phyloP scores from a whole-genome alignment of 2,797 vertebrate genomes.

The Hydrophis major region DNA sequence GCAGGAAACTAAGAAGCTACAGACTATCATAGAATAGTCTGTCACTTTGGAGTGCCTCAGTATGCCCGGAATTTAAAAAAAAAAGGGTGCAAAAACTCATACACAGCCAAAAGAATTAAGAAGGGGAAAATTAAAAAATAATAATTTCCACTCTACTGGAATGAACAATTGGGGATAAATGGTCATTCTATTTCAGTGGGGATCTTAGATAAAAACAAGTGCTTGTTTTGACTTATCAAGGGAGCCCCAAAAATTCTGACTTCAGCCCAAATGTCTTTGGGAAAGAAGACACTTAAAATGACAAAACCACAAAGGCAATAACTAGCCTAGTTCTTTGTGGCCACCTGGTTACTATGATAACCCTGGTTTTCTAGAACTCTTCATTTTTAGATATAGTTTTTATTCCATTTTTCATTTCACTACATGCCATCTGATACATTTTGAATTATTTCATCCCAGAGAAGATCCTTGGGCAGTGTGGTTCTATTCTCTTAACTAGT shows the following conservation, averaged over 20 bases:
- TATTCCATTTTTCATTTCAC: background rate
- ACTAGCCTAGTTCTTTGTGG: background rate
- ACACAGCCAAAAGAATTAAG: background rate
- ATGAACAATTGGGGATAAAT: background rate
- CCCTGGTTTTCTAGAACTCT: slow-evolving; percentile 2
- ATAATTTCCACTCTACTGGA: background rate
- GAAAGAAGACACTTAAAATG: background rate
- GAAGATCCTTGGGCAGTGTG: background rate
- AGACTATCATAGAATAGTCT: background rate
- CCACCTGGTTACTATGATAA: slow-evolving; percentile 24
- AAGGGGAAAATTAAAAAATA: background rate
- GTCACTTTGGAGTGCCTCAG: background rate
- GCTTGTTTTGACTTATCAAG: background rate
- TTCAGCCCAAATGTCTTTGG: background rate
- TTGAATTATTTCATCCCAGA: background rate
- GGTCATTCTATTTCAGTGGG: background rate
- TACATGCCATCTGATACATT: background rate
- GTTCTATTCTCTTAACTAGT: background rate
- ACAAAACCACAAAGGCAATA: slow-evolving; percentile 7
- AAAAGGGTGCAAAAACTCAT: background rate
- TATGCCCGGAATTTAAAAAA: background rate
- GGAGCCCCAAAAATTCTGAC: background rate
- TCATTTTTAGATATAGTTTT: background rate
- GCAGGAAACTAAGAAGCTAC: background rate
- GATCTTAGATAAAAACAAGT: background rate